phyloP scores from a whole-genome alignment of 2,113 vertebrate species.

The Dermatemys mawii region DNA sequence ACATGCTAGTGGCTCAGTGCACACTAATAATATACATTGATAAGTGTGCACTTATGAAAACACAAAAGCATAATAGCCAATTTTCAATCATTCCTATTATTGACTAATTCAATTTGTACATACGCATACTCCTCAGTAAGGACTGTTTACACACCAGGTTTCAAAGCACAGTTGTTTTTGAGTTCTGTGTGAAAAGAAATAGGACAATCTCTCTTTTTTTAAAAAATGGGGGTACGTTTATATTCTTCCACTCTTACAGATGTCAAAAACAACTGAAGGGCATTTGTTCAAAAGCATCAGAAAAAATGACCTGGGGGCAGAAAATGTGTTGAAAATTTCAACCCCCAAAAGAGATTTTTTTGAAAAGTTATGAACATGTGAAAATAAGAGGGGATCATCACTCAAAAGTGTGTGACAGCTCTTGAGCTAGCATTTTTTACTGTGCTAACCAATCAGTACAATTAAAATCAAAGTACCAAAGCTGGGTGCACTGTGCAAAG shows the following conservation, averaged over 20 bases:
- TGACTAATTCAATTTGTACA: background rate
- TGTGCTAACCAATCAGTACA: background rate
- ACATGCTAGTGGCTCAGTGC: background rate
- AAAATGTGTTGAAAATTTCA: background rate
- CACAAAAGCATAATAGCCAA: accelerated
- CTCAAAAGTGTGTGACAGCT: background rate
- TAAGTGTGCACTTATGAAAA: background rate
- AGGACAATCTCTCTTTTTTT: background rate
- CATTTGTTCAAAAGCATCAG: background rate
- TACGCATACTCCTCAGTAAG: background rate
- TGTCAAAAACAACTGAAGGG: background rate
- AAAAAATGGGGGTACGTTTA: background rate
- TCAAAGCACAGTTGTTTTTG: background rate
- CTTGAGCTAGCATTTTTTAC: background rate
- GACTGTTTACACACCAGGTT: background rate
- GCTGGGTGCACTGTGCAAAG: slow-evolving; percentile 97
- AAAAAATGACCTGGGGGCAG: background rate
- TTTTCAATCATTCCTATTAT: background rate
- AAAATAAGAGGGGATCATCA: background rate
- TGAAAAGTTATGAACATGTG: background rate
- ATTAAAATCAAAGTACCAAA: slow-evolving; percentile 87
- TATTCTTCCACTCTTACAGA: background rate
- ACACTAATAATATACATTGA: background rate
- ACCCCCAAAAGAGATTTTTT: background rate
- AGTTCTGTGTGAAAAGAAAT: background rate